These are phyloP conservation scores for Cancer borealis DNA, from an alignment of 2,888 invertebrate genomes.

Conservation along the genomic window DNA sequence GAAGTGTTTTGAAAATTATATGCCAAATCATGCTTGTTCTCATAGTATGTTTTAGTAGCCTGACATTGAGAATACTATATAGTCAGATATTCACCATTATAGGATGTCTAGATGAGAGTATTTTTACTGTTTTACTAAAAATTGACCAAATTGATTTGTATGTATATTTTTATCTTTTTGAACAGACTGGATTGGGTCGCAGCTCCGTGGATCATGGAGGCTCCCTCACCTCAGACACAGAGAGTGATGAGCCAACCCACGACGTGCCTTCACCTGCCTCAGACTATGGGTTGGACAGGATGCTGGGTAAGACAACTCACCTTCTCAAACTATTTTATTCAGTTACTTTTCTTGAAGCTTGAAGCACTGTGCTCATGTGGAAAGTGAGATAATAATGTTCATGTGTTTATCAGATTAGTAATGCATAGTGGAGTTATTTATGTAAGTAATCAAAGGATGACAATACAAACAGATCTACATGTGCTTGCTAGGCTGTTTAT, in stretches of 20 bases:
- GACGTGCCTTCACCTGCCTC: slow-evolving; percentile 53
- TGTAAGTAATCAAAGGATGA: too few species aligned
- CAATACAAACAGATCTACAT: too few species aligned
- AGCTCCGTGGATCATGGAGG: slow-evolving; percentile 45
- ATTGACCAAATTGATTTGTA: not conserved
- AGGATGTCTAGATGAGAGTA: too few species aligned
- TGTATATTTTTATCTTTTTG: not conserved
- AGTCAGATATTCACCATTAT: too few species aligned
- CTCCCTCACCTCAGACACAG: slow-evolving; percentile 67
- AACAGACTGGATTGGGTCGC: not conserved
- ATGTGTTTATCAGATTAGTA: not conserved
- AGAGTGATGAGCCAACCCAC: slow-evolving; percentile 64
- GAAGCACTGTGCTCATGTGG: too few species aligned
- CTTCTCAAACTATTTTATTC: not conserved
- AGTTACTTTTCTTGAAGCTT: not conserved
- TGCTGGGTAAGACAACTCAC: slow-evolving; percentile 53
- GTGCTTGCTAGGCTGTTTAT: too few species aligned
- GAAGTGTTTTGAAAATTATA: too few species aligned
- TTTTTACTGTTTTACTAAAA: too few species aligned
- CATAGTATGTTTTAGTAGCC: too few species aligned
- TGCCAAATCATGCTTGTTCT: too few species aligned
- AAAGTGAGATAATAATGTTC: not conserved
- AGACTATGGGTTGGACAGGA: slow-evolving; percentile 63
- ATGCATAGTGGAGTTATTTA: not conserved
- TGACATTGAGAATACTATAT: too few species aligned